A percentile compares a stretch with the other conserved stretches of the same genome.
Evolutionary conservation across 1,140 invertebrate genomes (phyloP).

Genomic region (Pseudoatta argentina): DNA sequence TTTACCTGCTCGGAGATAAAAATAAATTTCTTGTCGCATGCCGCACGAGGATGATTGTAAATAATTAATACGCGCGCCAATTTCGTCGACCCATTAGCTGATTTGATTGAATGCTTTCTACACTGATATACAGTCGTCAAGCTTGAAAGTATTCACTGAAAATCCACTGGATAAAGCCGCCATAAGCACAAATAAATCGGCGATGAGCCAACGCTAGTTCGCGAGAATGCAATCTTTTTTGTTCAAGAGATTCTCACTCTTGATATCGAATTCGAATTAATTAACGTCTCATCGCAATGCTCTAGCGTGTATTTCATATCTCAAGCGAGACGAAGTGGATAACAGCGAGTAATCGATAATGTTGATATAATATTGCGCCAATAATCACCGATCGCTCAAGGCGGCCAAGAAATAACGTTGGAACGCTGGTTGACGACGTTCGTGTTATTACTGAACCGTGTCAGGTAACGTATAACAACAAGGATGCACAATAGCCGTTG

Average conservation of each 20-base stretch:
- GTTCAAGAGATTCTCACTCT: neutral
- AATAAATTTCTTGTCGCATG: slow-evolving; percentile 8
- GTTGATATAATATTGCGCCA: slow-evolving; percentile 67
- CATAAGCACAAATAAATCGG: neutral
- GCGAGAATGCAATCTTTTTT: slow-evolving; percentile 37
- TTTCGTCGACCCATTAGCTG: slow-evolving; percentile 39
- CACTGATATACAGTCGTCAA: neutral
- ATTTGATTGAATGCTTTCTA: slow-evolving; percentile 26
- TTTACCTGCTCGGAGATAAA: slow-evolving; percentile 11
- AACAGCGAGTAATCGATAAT: slow-evolving; percentile 70
- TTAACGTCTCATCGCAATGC: slow-evolving; percentile 63
- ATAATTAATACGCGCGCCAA: slow-evolving; percentile 41
- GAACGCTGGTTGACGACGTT: slow-evolving; percentile 20
- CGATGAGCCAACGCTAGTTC: neutral
- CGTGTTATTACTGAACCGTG: slow-evolving; percentile 22
- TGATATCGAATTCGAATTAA: slow-evolving; percentile 63
- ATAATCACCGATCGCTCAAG: slow-evolving; percentile 53
- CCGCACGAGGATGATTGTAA: slow-evolving; percentile 12
- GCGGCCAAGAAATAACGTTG: slow-evolving; percentile 48
- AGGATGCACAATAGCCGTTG: neutral
- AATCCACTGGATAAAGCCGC: neutral
- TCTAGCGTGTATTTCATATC: slow-evolving; percentile 45
- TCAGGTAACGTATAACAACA: neutral
- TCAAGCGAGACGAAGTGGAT: slow-evolving; percentile 31
- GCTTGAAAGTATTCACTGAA: neutral